Conservation (phyloP, 1,140 invertebrate genomes). For the Drosophila parvula region DNA sequence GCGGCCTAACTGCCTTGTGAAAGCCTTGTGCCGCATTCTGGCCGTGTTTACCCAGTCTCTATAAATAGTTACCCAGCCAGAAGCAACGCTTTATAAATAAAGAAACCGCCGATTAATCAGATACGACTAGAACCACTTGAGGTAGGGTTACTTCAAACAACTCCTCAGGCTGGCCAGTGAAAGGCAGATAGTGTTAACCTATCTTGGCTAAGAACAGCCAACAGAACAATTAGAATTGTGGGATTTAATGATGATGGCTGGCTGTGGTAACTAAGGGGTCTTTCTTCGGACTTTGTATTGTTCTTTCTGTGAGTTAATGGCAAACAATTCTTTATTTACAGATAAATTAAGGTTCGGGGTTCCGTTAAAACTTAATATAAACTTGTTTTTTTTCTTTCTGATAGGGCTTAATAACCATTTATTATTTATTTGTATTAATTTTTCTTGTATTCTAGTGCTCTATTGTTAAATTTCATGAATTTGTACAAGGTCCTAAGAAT, state of each 20-base stretch:
- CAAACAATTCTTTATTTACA: neutral
- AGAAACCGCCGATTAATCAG: conserved; percentile 54
- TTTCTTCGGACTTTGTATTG: neutral
- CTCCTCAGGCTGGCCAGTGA: neutral
- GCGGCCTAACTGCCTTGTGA: conserved; percentile 55
- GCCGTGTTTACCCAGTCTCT: conserved; percentile 49
- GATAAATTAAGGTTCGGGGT: neutral
- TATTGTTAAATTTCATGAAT: neutral
- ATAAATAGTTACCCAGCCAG: conserved; percentile 50
- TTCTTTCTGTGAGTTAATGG: neutral
- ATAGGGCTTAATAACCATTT: neutral
- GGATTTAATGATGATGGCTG: conserved; percentile 2
- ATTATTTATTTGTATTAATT: neutral
- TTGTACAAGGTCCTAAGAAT: neutral
- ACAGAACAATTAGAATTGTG: neutral
- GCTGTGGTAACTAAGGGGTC: neutral
- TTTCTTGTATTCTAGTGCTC: neutral
- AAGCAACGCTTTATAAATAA: conserved; percentile 60
- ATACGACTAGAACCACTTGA: conserved; percentile 47
- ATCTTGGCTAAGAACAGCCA: neutral
- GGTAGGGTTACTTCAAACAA: conserved; percentile 55
- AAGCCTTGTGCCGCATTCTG: conserved; percentile 60
- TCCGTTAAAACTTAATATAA: no score
- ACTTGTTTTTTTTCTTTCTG: neutral
- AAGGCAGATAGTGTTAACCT: conserved; percentile 6